Conservation (phyloP, 2,797 vertebrate species). For the Sebastes kiyomatsui region DNA sequence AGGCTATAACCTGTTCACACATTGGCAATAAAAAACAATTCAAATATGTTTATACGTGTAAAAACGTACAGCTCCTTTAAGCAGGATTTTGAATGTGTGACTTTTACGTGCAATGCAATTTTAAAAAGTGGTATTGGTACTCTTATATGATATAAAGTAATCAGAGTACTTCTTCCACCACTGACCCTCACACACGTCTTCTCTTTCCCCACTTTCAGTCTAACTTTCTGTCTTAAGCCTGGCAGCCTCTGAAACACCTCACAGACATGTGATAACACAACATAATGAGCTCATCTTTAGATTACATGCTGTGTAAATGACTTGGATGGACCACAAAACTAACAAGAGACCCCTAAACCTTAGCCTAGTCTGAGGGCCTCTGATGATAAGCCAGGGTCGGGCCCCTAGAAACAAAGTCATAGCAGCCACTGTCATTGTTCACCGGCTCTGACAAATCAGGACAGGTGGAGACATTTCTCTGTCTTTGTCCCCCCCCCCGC, state of each 20-base stretch:
- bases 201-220: neutral
- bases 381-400: conserved; percentile 17
- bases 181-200: neutral
- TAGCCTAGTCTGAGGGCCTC: conserved; percentile 4
- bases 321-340: conserved; percentile 49
- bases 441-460: conserved; percentile 67
- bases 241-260: neutral
- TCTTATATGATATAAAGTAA: neutral
- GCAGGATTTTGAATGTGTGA: too few relatives aligned
- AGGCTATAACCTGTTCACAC: too few relatives aligned
- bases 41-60: too few relatives aligned
- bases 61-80: too few relatives aligned
- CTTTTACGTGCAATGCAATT: too few relatives aligned
- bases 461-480: conserved; percentile 76
- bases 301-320: conserved; percentile 43
- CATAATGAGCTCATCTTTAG: conserved; percentile 55
- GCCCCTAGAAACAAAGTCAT: conserved; percentile 18
- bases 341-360: conserved; percentile 47
- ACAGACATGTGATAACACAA: conserved; percentile 34
- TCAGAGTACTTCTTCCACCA: neutral
- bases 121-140: neutral
- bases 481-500: conserved; percentile 20
- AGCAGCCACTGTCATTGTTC: conserved; percentile 52
- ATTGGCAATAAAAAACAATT: too few relatives aligned
- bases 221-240: neutral